A percentile compares a stretch with the other conserved stretches of the same genome.
Conservation (phyloP, 2,113 vertebrate genomes). For the Chaetodon auriga region DNA sequence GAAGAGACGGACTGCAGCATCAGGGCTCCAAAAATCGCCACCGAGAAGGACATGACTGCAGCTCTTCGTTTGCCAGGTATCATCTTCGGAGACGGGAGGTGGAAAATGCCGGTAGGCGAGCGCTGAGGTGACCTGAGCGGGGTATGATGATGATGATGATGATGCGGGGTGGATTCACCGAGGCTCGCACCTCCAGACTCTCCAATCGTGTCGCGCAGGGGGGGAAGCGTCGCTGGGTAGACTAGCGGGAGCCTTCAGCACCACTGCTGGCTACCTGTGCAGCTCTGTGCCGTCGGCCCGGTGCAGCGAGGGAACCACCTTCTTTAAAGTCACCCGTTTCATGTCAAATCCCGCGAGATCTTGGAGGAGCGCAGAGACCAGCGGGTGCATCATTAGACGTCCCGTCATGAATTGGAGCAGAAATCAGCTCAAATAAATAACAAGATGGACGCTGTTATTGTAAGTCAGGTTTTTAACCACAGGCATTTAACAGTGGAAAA, state of each 20-base stretch:
- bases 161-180: slow-evolving; percentile 11
- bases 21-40: slow-evolving; percentile 76
- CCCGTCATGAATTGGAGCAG: slow-evolving; percentile 12
- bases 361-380: slow-evolving; percentile 9
- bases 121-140: slow-evolving; percentile 61
- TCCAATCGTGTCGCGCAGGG: slow-evolving; percentile 26
- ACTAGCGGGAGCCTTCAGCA: slow-evolving; percentile 25
- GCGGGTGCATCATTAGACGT: background rate
- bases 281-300: slow-evolving; percentile 47
- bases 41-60: slow-evolving; percentile 74
- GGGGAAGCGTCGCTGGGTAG: slow-evolving; percentile 52
- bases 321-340: slow-evolving; percentile 16
- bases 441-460: background rate
- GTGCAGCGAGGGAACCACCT: slow-evolving; percentile 54
- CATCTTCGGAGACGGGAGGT: slow-evolving; percentile 65
- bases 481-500: no score
- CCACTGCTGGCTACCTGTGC: slow-evolving; percentile 50
- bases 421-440: background rate
- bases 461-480: no score
- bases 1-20: slow-evolving; percentile 82
- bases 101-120: slow-evolving; percentile 58
- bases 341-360: slow-evolving; percentile 75
- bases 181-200: slow-evolving; percentile 38
- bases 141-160: slow-evolving; percentile 10
- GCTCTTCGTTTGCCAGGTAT: slow-evolving; percentile 70